These are phyloP conservation scores for Tetrao urogallus DNA, from an alignment of 2,113 vertebrate genomes.

Conservation along the genomic window DNA sequence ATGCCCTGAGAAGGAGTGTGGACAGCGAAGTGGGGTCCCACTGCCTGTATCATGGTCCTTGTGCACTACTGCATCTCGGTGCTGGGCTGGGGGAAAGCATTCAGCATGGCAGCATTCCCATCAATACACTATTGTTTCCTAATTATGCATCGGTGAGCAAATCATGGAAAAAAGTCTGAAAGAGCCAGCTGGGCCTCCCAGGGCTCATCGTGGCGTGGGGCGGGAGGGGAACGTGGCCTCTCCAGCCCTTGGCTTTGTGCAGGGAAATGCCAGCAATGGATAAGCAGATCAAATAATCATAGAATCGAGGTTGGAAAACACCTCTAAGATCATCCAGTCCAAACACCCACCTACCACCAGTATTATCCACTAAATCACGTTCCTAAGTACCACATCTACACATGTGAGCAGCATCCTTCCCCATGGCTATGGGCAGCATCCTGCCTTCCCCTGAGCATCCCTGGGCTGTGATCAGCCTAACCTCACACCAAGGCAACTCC, in stretches of 20 bases:
- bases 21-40: not conserved
- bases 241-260: not conserved
- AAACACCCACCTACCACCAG: too few species aligned
- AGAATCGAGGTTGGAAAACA: too few species aligned
- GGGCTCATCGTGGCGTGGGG: not conserved
- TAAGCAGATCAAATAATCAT: not conserved
- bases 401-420: not conserved
- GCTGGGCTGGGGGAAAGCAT: not conserved
- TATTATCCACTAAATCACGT: too few species aligned
- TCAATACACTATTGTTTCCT: not conserved
- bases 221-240: not conserved
- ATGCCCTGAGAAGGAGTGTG: rapidly evolving
- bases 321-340: too few species aligned
- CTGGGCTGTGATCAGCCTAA: not conserved
- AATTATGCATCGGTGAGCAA: not conserved
- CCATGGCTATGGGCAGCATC: not conserved
- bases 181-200: not conserved
- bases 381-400: too few species aligned
- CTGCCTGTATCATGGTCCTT: not conserved
- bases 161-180: not conserved
- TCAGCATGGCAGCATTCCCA: not conserved
- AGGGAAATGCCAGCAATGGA: not conserved
- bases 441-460: not conserved
- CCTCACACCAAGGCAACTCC: not conserved
- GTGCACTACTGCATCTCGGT: not conserved